Evolutionary conservation across 64 coral and sea anemone genomes (phyloP), one percentile per base, ranked within the genome.

Genomic region (Pocillopora damicornis): DNA sequence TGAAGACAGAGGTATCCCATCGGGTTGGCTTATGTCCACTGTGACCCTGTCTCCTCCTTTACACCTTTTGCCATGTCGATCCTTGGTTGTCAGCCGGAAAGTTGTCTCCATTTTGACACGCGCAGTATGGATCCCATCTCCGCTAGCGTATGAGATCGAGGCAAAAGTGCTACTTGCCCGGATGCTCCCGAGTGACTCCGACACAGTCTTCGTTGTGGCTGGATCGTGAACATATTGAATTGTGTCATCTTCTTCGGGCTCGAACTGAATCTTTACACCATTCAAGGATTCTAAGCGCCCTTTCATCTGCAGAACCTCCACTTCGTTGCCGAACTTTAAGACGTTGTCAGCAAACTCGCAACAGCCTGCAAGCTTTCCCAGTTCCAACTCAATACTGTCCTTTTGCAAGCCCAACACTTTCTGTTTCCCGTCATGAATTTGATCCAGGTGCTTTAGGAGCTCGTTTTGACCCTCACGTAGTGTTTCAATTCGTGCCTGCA

Each of bases 281-380:
- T 88, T 95, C 45, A 98, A 84, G 20, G 35, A 66, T 17, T 98
- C 90, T 57, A 98, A 75, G 16, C 93, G 86, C 64, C 93, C 91
- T 73, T 98, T 98, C 74, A 98, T 95, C 56, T 94, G 93, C 11
- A 98, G 85, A 23, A 98, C 87, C 67, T 98, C 96, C 7, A 98
- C 91, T 11, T 98, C 96, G 62, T 94, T 92, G 0, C 93, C 96
- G 75, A 92, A 98, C 79, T 87, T 92, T 38, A 98, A 86, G 1
- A 98, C 93, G 71, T 98, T 98, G 67, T 95, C 96, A 30, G 96
- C 96, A 88, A 95, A 98, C 36, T 94, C 93, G 17, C 93, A 98
- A 62, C 93, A 98, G 16, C 96, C 96, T 36, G 93, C 80, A 4
- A 98, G 85, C 74, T 98, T 98, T 13, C 96, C 96, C 0, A 98